Percentiles rank a stretch among this genome's conserved stretches.
Conservation (phyloP, 2,888 invertebrate genomes). For the Sturmia bella region DNA sequence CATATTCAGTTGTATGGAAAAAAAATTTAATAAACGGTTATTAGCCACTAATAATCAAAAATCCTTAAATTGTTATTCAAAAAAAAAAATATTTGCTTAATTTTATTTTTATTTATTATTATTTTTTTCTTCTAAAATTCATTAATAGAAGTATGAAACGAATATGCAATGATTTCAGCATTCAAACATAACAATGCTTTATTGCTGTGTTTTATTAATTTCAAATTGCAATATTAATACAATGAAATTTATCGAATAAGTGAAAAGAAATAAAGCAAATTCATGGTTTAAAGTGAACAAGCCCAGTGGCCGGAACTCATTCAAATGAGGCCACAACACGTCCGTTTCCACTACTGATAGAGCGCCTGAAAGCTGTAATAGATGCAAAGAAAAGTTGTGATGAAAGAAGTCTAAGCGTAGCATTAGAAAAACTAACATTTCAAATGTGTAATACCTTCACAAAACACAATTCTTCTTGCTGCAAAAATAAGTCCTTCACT, state of each 20-base stretch:
- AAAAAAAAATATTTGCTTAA: no score
- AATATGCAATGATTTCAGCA: background rate
- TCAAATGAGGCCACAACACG: conserved; percentile 70
- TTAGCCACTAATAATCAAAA: no score
- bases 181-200: background rate
- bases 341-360: conserved; percentile 56
- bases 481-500: conserved; percentile 72
- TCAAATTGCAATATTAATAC: conserved; percentile 77
- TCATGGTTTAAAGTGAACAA: conserved; percentile 75
- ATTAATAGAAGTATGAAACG: no score
- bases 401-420: background rate
- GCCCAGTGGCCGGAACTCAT: conserved; percentile 74
- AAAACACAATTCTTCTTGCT: conserved; percentile 67
- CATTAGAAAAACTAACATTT: conserved; percentile 61
- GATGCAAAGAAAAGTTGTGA: background rate
- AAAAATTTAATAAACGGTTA: no score
- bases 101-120: no score
- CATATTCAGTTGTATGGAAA: no score
- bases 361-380: conserved; percentile 2
- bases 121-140: no score
- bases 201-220: conserved; percentile 44
- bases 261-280: conserved; percentile 77
- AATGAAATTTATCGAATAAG: conserved; percentile 77
- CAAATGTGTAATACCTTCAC: conserved; percentile 60
- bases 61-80: no score